Percentiles rank a stretch among this genome's conserved stretches.
Conservation (phyloP, 2,113 vertebrate species). For the Pangasianodon hypophthalmus region DNA sequence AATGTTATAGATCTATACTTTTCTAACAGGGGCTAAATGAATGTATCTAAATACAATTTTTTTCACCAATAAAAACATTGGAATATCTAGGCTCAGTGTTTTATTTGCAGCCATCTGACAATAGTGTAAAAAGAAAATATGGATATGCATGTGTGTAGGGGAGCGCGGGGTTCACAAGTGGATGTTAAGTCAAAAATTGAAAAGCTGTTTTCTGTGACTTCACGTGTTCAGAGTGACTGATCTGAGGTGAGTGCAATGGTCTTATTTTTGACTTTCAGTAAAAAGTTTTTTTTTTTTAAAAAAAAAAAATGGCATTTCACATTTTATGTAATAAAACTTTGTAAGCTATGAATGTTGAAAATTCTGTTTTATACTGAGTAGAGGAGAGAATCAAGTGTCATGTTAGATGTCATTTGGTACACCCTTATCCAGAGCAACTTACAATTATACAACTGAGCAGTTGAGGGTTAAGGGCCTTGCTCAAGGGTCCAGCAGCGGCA, state of each 20-base stretch:
- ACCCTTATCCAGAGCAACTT: not conserved
- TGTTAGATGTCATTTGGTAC: not conserved
- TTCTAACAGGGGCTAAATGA: slow-evolving; percentile 11
- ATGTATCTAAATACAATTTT: slow-evolving; percentile 13
- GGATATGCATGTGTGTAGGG: not conserved
- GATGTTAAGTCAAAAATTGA: no score
- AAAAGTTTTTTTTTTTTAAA: no score
- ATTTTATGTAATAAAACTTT: not conserved
- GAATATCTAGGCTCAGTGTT: not conserved
- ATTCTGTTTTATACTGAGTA: not conserved
- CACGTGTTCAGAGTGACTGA: no score
- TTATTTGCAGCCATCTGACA: not conserved
- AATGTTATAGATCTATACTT: not conserved
- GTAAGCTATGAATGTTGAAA: not conserved
- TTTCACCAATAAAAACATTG: slow-evolving; percentile 21
- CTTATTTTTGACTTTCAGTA: no score
- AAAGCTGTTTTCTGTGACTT: no score
- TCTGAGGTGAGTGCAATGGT: no score
- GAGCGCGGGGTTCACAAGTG: not conserved
- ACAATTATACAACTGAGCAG: not conserved
- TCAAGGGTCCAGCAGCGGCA: not conserved
- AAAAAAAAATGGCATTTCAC: not conserved
- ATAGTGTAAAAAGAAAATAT: not conserved
- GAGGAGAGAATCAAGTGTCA: not conserved
- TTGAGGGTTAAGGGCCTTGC: not conserved